Base-by-base conservation (phyloP, 2,113 vertebrate species). In the Lepus europaeus region DNA sequence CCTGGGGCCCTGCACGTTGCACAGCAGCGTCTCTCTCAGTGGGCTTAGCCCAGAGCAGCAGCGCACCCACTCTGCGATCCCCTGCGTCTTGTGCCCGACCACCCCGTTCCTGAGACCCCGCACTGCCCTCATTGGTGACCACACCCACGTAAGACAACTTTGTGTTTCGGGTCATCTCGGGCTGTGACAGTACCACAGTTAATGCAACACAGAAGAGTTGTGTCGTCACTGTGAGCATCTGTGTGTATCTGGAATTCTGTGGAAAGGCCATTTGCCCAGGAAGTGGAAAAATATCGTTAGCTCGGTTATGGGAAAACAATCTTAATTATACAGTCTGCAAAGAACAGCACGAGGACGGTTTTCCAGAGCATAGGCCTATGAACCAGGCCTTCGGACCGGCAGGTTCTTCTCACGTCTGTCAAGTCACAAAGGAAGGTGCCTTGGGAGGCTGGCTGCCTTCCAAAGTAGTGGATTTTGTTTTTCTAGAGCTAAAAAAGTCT, bases 251-350 rank as follows among this genome's bases (percentile, higher is more conserved):
- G 79, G 76, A 81, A 87, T 93, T 94, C 80, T 64, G 33, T 88
- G 53, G 66, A 96, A 87, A 93, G 89, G 53, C 53, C 73, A 87
- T 91, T 94, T 85, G 89, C 74, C 59, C 90, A 93, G 90, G 95
- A 97, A 97, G 79, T 97, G 86, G 89, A 96, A 95, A 95, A 91
- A 81, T 92, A 88, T 80, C 95, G 92, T 88, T 89, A 90, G 78
- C 92, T 95, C 61, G 66, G 90, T 95, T 90, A 70, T 94, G 86
- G 94, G 86, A 17, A 33, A 66, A 14, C 73, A 77, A 59, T 82
- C 78, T 94, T 96, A 96, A 95, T 97, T 92, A 87, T 69, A 89
- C 86, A 73, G 68, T 83, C 74, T 91, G 90, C 91, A 96, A 91
- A 94, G 88, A 93, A 78, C 27, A 79, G 70, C 27, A 56, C 33